A percentile compares a stretch with the other conserved stretches of the same genome.
These are phyloP conservation scores for Archocentrus centrarchus DNA, from an alignment of 2,113 vertebrate genomes.

Conservation along the genomic window DNA sequence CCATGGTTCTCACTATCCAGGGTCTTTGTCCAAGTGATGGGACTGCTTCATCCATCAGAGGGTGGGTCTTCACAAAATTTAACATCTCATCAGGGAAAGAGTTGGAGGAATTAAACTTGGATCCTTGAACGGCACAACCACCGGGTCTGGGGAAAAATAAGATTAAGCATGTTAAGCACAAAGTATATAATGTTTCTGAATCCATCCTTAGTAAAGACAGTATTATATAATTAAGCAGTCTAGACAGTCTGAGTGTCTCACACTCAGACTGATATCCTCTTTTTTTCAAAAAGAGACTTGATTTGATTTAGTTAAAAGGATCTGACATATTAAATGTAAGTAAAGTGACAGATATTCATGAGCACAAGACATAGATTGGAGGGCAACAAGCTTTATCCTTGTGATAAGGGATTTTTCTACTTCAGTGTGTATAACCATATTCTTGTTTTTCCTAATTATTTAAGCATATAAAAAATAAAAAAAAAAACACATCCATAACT, in stretches of 20 bases:
- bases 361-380: not conserved
- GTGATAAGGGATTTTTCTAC: constrained; percentile 8
- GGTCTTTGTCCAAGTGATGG: constrained; percentile 90
- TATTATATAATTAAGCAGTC: constrained; percentile 34
- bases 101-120: constrained; percentile 92
- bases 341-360: not conserved
- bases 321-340: not conserved
- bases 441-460: not conserved
- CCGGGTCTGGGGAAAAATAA: constrained; percentile 84
- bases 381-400: not conserved
- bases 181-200: not conserved
- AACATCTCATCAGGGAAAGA: constrained; percentile 95
- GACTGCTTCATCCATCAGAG: constrained; percentile 94
- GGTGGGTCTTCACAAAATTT: constrained; percentile 94
- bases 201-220: not conserved
- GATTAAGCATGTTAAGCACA: constrained; percentile 10
- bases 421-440: not conserved
- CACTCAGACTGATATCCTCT: constrained; percentile 8
- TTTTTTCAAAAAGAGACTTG: not conserved
- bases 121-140: constrained; percentile 87
- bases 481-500: not conserved
- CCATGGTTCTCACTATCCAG: constrained; percentile 94
- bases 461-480: not conserved
- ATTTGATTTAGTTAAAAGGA: constrained; percentile 15
- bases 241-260: constrained; percentile 36